Conservation (phyloP, 2,888 invertebrate genomes). For the Atethmia centrago region DNA sequence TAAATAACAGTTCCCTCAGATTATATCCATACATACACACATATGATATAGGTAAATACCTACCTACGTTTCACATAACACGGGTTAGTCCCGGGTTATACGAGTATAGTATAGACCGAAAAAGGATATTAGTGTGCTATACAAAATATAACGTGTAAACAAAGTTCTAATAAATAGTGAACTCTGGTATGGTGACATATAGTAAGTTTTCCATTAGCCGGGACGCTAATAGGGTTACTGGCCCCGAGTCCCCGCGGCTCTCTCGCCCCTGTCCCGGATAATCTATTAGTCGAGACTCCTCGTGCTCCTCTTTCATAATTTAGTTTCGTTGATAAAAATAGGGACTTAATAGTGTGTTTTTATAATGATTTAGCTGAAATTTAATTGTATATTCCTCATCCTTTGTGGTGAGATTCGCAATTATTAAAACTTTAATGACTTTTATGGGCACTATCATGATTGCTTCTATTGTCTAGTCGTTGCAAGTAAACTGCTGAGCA, state of each 20-base stretch:
- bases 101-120: no score
- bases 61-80: not conserved
- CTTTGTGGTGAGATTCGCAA: not conserved
- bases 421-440: not conserved
- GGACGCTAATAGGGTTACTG: conserved; percentile 48
- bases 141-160: not conserved
- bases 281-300: conserved; percentile 36
- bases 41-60: not conserved
- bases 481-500: not conserved
- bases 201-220: conserved; percentile 42
- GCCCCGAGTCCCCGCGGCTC: conserved; percentile 8
- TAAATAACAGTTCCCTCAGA: not conserved
- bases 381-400: not conserved
- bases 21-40: not conserved
- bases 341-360: not conserved
- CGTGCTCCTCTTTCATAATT: conserved; percentile 6
- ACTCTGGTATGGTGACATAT: conserved; percentile 27
- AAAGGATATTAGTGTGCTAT: not conserved
- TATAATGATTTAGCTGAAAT: not conserved
- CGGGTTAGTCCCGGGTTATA: not conserved
- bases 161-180: conserved; percentile 22
- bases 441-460: not conserved
- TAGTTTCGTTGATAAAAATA: conserved; percentile 19
- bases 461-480: not conserved
- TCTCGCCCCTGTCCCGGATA: conserved; percentile 6